Evolutionary conservation across 1,140 invertebrate species (phyloP).

Genomic region (Macrocentrus cingulum): DNA sequence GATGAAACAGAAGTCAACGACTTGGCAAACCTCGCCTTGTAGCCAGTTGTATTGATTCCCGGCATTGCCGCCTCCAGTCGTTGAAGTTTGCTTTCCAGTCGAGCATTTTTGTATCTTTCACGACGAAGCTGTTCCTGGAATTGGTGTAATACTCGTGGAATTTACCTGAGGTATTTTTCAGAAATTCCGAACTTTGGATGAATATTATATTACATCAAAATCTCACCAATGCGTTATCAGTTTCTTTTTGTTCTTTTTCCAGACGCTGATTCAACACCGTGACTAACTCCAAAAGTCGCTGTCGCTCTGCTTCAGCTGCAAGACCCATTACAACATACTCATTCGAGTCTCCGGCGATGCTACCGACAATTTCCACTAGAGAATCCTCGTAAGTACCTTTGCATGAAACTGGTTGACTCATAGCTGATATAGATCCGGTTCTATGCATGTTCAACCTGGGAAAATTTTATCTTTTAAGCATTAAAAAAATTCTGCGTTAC

Average conservation of each 20-base stretch:
- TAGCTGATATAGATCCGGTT: background rate
- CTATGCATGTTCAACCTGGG: background rate
- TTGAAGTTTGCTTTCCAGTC: constrained; percentile 47
- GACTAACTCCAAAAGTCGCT: constrained; percentile 59
- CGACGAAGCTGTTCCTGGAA: constrained; percentile 42
- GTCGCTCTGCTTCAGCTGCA: constrained; percentile 61
- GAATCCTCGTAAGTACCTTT: background rate
- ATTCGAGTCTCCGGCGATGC: constrained; percentile 35
- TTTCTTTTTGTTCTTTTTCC: constrained; percentile 55
- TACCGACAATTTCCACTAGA: background rate
- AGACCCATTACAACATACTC: constrained; percentile 50
- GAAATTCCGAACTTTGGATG: background rate
- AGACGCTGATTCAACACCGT: constrained; percentile 57
- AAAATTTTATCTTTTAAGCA: constrained; percentile 10
- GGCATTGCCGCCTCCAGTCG: constrained; percentile 42
- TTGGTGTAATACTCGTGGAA: background rate
- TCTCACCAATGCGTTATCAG: constrained; percentile 36
- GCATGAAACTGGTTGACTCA: background rate
- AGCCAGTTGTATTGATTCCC: constrained; percentile 34
- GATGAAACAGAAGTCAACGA: background rate
- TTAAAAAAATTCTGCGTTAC: no score
- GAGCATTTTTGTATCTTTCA: constrained; percentile 43
- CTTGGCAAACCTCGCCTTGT: constrained; percentile 30
- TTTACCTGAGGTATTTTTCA: background rate
- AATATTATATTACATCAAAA: background rate